Evolutionary conservation across 2,113 vertebrate genomes (phyloP), one percentile per base, ranked within the genome.

Genomic region (Corvus hawaiiensis): DNA sequence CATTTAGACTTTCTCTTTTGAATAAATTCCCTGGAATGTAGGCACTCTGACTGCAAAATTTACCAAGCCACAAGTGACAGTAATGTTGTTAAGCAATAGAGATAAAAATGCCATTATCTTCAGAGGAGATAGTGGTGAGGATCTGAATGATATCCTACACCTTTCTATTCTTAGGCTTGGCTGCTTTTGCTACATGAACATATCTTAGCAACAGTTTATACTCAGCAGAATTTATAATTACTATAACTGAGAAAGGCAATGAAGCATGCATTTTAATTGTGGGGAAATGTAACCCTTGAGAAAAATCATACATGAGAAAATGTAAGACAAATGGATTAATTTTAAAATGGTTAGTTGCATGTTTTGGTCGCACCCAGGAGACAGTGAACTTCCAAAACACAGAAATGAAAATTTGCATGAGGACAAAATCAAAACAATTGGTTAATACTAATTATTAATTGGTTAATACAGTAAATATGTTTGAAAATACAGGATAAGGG

Each of bases 191-290:
- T 80, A 49, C 59, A 18, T 75, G 66, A 95, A 66, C 55, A 83
- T 73, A 76, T 88, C 66, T 96, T 93, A 95, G 56, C 74, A 93
- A 89, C 89, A 83, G 67, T 90, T 90, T 90, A 89, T 76, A 87
- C 78, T 95, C 88, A 95, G 35, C 49, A 96, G 84, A 95, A 95
- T 97, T 94, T 95, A 59, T 93, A 97, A 94, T 94, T 92, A 73
- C 52, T 87, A 77, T 94, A 95, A 79, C 67, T 77, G 51, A 95
- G 78, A 63, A 94, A 94, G 44, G 62, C 59, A 96, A 90, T 84
- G 88, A 92, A 85, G 52, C 73, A 52, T 80, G 55, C 41, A 92
- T 96, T 97, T 96, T 94, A 95, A 91, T 92, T 91, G 88, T 87
- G 56, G 49, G 87, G 59, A 90, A 93, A 93, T 71, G 49, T 72